Evolutionary conservation across 2,797 vertebrate genomes (phyloP).

Genomic region (Crenuchus spilurus): DNA sequence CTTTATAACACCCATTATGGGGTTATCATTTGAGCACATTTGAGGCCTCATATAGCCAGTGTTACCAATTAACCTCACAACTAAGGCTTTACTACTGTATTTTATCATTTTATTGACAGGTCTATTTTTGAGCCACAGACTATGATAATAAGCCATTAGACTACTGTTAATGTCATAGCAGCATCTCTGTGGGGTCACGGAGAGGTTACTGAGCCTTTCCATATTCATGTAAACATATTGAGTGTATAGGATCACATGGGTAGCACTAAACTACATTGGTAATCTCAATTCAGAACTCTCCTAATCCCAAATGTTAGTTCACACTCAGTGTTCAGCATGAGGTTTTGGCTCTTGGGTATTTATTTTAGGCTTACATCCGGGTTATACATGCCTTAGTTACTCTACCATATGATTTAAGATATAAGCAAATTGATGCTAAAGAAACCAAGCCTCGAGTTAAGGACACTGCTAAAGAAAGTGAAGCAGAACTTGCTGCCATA

Average conservation of each 20-base stretch:
- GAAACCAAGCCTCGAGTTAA: background rate
- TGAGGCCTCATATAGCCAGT: constrained; percentile 38
- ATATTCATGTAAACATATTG: background rate
- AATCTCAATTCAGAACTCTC: background rate
- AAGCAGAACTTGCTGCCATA: background rate
- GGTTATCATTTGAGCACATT: constrained; percentile 33
- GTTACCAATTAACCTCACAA: constrained; percentile 50
- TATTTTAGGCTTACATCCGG: background rate
- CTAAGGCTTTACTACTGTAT: constrained; percentile 40
- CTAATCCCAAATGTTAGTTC: no score
- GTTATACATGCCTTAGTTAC: background rate
- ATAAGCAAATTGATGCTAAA: background rate
- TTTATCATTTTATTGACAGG: constrained; percentile 48
- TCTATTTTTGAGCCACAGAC: constrained; percentile 49
- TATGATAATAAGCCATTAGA: constrained; percentile 36
- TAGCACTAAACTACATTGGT: background rate
- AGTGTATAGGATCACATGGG: background rate
- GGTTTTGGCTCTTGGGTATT: background rate
- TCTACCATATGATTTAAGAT: background rate
- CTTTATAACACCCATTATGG: constrained; percentile 42
- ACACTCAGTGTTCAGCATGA: no score
- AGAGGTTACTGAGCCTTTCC: background rate
- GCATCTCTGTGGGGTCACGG: constrained; percentile 23
- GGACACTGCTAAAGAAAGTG: background rate
- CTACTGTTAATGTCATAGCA: constrained; percentile 32